These are phyloP conservation scores for Oreotragus oreotragus DNA, from an alignment of 2,113 vertebrate species.

Conservation along the genomic window DNA sequence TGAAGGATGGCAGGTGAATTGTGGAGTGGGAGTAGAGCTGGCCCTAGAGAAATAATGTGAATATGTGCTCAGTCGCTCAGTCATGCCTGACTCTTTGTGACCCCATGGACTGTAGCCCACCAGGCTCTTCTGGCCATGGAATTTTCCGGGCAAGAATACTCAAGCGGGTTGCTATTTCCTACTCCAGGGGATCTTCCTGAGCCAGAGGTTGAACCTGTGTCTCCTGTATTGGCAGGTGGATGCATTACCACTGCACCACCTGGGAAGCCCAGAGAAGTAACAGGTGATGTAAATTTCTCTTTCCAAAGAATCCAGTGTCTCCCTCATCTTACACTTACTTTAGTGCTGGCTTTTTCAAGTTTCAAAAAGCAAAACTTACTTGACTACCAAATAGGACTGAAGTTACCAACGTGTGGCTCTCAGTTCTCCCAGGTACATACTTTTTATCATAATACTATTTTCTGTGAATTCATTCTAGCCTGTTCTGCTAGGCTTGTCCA, in stretches of 20 bases:
- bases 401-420: background rate
- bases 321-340: background rate
- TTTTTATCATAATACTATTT: background rate
- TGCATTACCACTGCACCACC: background rate
- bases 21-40: background rate
- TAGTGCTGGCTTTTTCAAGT: background rate
- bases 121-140: background rate
- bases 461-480: background rate
- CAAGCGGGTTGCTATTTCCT: background rate
- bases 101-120: background rate
- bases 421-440: background rate
- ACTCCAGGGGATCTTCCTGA: background rate
- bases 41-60: background rate
- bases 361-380: constrained; percentile 15
- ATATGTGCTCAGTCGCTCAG: background rate
- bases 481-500: background rate
- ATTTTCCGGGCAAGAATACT: background rate
- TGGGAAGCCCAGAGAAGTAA: background rate
- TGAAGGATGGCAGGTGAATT: background rate
- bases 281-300: background rate
- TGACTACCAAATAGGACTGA: background rate
- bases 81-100: background rate
- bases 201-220: background rate
- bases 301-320: background rate
- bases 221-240: background rate